These are phyloP conservation scores for Neoarius graeffei DNA, from an alignment of 2,113 vertebrate genomes.

Conservation along the genomic window DNA sequence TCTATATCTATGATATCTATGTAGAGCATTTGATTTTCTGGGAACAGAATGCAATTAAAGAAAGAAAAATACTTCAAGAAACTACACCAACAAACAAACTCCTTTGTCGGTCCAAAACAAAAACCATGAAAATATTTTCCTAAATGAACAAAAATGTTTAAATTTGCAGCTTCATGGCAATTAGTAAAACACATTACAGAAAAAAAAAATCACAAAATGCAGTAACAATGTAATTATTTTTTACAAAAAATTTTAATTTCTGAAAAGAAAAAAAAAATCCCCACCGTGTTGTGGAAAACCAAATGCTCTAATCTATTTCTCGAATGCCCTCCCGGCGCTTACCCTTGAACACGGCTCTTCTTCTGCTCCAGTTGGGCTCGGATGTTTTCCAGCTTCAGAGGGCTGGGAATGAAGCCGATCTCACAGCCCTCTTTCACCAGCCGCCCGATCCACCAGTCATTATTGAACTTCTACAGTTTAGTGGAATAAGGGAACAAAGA, in stretches of 20 bases:
- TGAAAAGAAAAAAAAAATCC: not conserved
- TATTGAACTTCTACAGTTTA: conserved; percentile 89
- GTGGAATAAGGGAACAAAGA: not conserved
- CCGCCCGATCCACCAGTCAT: conserved; percentile 99
- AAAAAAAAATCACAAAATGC: not conserved
- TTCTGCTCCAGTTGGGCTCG: conserved; percentile 96
- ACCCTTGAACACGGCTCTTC: conserved; percentile 96
- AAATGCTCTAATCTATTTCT: conserved; percentile 42
- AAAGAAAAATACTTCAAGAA: not conserved
- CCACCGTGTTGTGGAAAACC: conserved; percentile 27
- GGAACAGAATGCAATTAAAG: not conserved
- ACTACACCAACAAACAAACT: not conserved
- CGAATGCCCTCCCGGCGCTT: conserved; percentile 48
- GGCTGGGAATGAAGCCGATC: conserved; percentile 97
- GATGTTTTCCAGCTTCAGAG: conserved; percentile 93
- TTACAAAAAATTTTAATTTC: not conserved
- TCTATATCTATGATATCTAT: conserved; percentile 12
- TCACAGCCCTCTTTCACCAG: conserved; percentile 99
- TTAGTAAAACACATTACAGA: not conserved
- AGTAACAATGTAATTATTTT: not conserved
- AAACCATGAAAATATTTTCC: not conserved
- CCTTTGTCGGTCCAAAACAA: not conserved
- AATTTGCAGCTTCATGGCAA: not conserved
- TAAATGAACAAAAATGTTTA: not conserved
- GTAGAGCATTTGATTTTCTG: conserved; percentile 50